phyloP scores from a whole-genome alignment of 2,797 vertebrate genomes.

The Cyclura pinguis region DNA sequence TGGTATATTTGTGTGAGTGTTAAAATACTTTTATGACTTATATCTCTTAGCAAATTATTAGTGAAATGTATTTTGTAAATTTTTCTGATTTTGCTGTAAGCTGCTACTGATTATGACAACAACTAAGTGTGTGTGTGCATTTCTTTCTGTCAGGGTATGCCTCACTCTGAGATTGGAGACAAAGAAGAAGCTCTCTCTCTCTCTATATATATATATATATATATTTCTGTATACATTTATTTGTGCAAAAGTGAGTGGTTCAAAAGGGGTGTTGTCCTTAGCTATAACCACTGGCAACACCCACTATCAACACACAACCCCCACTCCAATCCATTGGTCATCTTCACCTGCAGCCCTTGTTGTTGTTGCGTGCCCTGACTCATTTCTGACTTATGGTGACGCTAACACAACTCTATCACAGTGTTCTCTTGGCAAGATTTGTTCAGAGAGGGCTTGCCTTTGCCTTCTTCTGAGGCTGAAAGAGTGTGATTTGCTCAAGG shows the following conservation, averaged over 20 bases:
- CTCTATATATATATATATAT: no score
- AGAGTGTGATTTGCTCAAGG: no score
- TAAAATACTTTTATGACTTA: not conserved
- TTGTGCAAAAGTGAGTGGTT: not conserved
- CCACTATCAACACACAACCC: not conserved
- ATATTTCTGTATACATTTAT: not conserved
- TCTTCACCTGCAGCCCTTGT: not conserved
- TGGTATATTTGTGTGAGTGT: not conserved
- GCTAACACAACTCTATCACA: no score
- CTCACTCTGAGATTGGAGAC: not conserved
- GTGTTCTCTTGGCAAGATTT: no score
- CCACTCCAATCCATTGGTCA: not conserved
- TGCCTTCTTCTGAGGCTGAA: no score
- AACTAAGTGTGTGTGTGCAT: not conserved
- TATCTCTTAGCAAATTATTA: no score
- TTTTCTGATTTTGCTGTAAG: no score
- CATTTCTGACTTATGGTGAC: no score
- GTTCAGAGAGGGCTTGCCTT: no score
- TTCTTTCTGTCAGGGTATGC: not conserved
- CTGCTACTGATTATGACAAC: not conserved
- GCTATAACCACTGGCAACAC: not conserved
- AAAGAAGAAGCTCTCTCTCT: not conserved
- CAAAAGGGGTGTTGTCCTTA: not conserved
- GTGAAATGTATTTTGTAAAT: no score
- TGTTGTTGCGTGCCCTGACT: no score